A percentile compares a stretch with the other conserved stretches of the same genome.
Conservation (phyloP, 2,797 vertebrate genomes). For the Platyrinchus mystaceus region DNA sequence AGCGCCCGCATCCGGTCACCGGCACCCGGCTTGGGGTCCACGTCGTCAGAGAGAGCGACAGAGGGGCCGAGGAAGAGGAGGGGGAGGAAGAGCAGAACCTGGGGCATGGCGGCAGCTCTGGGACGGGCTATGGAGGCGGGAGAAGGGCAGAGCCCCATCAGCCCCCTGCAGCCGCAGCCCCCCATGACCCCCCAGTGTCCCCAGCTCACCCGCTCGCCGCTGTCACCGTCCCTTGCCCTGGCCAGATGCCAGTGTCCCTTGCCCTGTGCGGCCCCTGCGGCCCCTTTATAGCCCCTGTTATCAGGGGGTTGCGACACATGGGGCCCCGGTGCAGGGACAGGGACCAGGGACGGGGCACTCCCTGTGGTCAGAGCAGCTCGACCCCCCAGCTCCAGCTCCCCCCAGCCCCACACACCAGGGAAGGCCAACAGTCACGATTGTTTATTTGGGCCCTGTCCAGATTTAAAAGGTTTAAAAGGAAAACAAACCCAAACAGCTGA, state of each 20-base stretch:
- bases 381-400: neutral
- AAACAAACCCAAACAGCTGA: too few relatives aligned
- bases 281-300: neutral
- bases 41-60: rapidly evolving
- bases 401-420: neutral
- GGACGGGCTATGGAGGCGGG: neutral
- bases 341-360: neutral
- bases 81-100: neutral
- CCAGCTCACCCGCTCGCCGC: neutral
- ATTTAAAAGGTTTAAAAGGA: neutral
- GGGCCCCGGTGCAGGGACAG: neutral
- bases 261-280: neutral
- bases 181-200: rapidly evolving
- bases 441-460: neutral
- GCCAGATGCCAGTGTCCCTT: neutral
- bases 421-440: neutral
- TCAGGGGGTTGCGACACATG: neutral
- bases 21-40: rapidly evolving
- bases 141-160: neutral
- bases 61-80: neutral
- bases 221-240: neutral
- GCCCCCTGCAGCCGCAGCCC: rapidly evolving
- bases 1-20: neutral
- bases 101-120: neutral
- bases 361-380: neutral